Evolutionary conservation across 2,797 vertebrate species (phyloP).

Genomic region (Harpagifer antarcticus): DNA sequence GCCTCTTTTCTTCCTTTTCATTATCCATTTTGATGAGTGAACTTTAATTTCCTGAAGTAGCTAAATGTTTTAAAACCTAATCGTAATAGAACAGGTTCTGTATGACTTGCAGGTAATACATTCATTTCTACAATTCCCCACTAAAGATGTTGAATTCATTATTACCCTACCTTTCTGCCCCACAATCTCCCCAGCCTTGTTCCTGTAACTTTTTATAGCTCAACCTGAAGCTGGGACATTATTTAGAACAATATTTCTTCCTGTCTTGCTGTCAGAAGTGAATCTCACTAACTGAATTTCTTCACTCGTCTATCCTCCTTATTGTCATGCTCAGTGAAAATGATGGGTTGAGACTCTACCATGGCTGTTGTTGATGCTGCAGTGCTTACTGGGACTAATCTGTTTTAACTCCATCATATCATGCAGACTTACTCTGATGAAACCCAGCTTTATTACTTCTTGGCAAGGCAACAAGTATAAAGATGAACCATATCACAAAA

Average conservation of each 20-base stretch:
- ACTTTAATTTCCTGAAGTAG: neutral
- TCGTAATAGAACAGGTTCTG: neutral
- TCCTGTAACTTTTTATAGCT: constrained; percentile 5
- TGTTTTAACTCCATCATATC: constrained; percentile 19
- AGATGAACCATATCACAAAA: constrained; percentile 21
- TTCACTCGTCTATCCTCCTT: neutral
- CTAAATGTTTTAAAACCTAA: neutral
- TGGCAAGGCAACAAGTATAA: neutral
- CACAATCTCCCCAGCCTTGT: neutral
- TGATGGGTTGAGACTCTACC: neutral
- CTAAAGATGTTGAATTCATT: neutral
- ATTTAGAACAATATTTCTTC: neutral
- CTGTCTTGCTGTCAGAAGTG: neutral
- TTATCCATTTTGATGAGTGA: neutral
- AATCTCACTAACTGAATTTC: neutral
- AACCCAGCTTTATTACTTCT: constrained; percentile 12
- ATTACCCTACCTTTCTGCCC: neutral
- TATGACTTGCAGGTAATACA: neutral
- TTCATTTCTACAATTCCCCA: neutral
- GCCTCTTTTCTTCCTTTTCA: neutral
- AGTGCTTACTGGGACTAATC: neutral
- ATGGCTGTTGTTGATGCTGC: neutral
- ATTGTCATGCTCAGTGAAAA: constrained; percentile 11
- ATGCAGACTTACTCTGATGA: constrained; percentile 1
- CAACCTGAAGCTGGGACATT: neutral